Evolutionary conservation across 1,140 invertebrate species (phyloP).

Genomic region (Micrasema minimum): DNA sequence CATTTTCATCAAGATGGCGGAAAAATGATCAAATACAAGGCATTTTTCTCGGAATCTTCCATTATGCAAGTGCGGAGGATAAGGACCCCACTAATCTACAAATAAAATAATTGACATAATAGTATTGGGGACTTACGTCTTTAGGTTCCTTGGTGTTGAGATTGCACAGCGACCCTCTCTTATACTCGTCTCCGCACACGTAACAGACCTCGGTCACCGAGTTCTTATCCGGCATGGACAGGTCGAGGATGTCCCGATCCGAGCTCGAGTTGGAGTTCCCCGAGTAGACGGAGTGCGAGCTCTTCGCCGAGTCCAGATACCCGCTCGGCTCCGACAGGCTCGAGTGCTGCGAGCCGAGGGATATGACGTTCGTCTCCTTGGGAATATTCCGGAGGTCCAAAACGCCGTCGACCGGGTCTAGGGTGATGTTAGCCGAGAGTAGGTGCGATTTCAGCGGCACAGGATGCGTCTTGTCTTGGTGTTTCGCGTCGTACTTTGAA

Average conservation of each 20-base stretch:
- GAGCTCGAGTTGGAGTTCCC: slow-evolving; percentile 65
- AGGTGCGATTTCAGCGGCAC: slow-evolving; percentile 48
- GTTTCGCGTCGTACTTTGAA: slow-evolving; percentile 38
- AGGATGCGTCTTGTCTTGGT: slow-evolving; percentile 44
- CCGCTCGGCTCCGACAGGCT: slow-evolving; percentile 61
- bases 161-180: slow-evolving; percentile 78
- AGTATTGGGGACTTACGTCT: slow-evolving; percentile 55
- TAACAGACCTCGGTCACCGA: slow-evolving; percentile 89
- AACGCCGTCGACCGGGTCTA: slow-evolving; percentile 67
- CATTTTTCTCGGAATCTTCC: no score
- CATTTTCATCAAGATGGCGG: no score
- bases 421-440: slow-evolving; percentile 36
- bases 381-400: slow-evolving; percentile 73
- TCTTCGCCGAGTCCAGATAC: slow-evolving; percentile 62
- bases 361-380: slow-evolving; percentile 64
- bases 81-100: no score
- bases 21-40: no score
- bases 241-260: slow-evolving; percentile 79
- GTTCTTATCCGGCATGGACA: slow-evolving; percentile 92
- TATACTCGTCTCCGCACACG: slow-evolving; percentile 88
- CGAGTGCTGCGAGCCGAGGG: slow-evolving; percentile 63
- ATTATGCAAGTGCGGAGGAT: no score
- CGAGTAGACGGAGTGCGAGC: slow-evolving; percentile 61
- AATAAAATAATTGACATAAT: no score
- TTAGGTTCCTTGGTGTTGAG: slow-evolving; percentile 69